Evolutionary conservation across 1,140 invertebrate species (phyloP), one percentile per base, ranked within the genome.

Genomic region (Brachystomella parvula): DNA sequence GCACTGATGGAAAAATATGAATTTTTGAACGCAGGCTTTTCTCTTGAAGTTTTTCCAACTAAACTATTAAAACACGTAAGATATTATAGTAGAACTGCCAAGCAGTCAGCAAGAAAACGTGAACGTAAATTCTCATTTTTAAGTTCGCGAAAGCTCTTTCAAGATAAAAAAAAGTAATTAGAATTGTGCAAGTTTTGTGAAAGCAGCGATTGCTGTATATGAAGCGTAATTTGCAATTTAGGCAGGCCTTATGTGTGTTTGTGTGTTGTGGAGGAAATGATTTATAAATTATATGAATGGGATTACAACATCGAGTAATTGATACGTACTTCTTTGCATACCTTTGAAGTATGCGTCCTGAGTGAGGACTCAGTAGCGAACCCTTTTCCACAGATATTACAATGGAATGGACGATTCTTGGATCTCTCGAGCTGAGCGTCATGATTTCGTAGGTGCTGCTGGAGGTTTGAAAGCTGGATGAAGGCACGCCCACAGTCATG

Each of bases 381-480:
- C 44, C 93, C 91, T 76, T 96, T 94, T 64, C 94, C 92, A 80
- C 94, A 98, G 75, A 96, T 94, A 78, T 88, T 92, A 78, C 94
- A 97, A 76, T 95, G 92, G 79, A 95, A 96, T 59, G 92, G 92
- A 64, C 92, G 82, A 79, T 94, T 95, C 79, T 95, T 95, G 76
- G 92, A 91, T 68, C 94, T 84, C 77, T 96, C 92, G 66, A 95
- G 89, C 78, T 96, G 92, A 63, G 92, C 90, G 76, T 96, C 94
- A 80, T 98, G 94, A 80, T 96, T 97, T 68, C 94, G 83, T 70
- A 97, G 85, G 78, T 98, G 94, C 77, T 97, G 94, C 77, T 97
- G 94, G 15, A 97, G 85, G 80, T 97, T 98, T 32, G 93, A 96
- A 74, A 97, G 84, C 81, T 98, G 94, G 77, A 96, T 96, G 81